Percentiles rank a stretch among this genome's conserved stretches.
Conservation (phyloP, 1,140 invertebrate genomes). For the Anoplophora glabripennis region DNA sequence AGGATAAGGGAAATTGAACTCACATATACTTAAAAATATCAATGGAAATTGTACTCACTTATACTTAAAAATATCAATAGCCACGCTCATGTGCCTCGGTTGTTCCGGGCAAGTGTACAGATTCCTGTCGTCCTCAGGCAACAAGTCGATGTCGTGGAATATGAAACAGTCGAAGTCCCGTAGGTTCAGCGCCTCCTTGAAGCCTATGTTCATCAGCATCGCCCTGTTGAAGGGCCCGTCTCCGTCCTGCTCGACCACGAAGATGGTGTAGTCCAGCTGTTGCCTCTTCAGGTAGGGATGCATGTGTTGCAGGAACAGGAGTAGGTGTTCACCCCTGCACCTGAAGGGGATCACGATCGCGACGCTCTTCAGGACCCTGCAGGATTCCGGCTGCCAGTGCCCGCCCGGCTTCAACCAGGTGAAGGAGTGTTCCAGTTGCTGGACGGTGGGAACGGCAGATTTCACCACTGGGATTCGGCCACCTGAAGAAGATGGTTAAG, state of each 20-base stretch:
- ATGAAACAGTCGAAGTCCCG: constrained; percentile 85
- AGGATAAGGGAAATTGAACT: background rate
- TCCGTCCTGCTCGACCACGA: constrained; percentile 88
- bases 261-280: constrained; percentile 89
- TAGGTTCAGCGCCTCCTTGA: constrained; percentile 76
- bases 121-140: constrained; percentile 90
- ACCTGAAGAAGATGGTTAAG: constrained; percentile 34
- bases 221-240: constrained; percentile 82
- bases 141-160: constrained; percentile 93
- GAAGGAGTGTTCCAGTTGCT: constrained; percentile 50
- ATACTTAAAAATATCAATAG: constrained; percentile 86
- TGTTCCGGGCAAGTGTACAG: constrained; percentile 87
- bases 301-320: constrained; percentile 81
- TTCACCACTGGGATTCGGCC: constrained; percentile 50
- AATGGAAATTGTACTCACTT: constrained; percentile 55
- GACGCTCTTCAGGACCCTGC: constrained; percentile 72
- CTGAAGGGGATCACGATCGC: constrained; percentile 89
- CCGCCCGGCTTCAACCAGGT: constrained; percentile 66
- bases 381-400: constrained; percentile 70
- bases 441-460: constrained; percentile 49
- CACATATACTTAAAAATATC: background rate
- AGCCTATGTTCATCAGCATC: constrained; percentile 94
- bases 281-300: constrained; percentile 89
- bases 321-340: constrained; percentile 79
- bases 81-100: constrained; percentile 92